Conservation (phyloP, 2,797 vertebrate genomes). For the Cuculus canorus region DNA sequence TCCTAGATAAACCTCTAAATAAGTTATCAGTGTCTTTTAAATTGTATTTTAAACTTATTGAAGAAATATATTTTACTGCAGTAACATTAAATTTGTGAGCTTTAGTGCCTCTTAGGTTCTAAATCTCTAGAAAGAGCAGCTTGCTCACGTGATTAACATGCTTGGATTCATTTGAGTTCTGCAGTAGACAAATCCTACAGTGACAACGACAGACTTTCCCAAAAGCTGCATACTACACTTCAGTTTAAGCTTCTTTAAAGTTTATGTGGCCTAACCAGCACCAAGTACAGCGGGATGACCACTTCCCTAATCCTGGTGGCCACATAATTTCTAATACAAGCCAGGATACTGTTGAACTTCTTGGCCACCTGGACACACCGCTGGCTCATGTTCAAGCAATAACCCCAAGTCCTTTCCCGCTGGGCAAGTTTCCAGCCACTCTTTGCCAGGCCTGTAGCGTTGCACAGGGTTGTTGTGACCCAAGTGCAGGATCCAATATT, state of each 20-base stretch:
- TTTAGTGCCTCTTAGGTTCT: not conserved
- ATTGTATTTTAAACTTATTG: not conserved
- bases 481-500: too few relatives aligned
- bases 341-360: too few relatives aligned
- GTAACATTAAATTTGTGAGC: not conserved
- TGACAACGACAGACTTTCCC: not conserved
- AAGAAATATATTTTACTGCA: not conserved
- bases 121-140: not conserved
- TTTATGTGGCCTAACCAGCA: not conserved
- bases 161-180: not conserved
- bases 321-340: too few relatives aligned
- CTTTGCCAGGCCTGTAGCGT: too few relatives aligned
- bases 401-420: too few relatives aligned
- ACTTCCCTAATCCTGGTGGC: too few relatives aligned
- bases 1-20: not conserved
- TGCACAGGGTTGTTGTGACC: too few relatives aligned
- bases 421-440: too few relatives aligned
- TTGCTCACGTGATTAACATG: not conserved
- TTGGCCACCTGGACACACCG: too few relatives aligned
- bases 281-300: too few relatives aligned
- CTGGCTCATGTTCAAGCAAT: too few relatives aligned
- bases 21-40: not conserved
- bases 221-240: not conserved
- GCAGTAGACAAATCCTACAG: not conserved
- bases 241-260: not conserved